A percentile compares a stretch with the other conserved stretches of the same genome.
These are phyloP conservation scores for Anas capensis DNA, from an alignment of 2,797 vertebrate species.

Conservation along the genomic window DNA sequence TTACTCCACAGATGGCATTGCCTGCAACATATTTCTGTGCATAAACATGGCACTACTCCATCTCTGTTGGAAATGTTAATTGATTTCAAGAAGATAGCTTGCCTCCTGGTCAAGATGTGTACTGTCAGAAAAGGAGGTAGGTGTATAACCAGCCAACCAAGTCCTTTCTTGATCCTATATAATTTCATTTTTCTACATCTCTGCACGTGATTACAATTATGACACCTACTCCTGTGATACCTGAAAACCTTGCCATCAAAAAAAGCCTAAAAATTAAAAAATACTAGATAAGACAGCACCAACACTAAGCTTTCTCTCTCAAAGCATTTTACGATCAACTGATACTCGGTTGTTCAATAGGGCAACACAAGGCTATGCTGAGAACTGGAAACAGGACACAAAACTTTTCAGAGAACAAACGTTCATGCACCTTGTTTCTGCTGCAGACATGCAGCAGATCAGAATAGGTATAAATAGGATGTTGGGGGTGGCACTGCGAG, in stretches of 20 bases:
- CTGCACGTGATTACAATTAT: not conserved
- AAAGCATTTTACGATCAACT: not conserved
- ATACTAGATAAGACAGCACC: not conserved
- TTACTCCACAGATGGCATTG: constrained; percentile 63
- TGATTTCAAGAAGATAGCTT: constrained; percentile 57
- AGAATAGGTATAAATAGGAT: not conserved
- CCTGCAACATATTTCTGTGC: constrained; percentile 54
- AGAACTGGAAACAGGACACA: not conserved
- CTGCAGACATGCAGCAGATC: not conserved
- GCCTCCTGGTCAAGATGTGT: constrained; percentile 52
- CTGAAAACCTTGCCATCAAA: not conserved
- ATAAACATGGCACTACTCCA: constrained; percentile 58
- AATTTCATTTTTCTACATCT: not conserved
- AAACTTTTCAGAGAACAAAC: not conserved
- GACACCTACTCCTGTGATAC: not conserved
- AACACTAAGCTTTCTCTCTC: not conserved
- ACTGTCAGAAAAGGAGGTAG: constrained; percentile 35
- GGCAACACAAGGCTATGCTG: not conserved
- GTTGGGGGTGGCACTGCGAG: not conserved
- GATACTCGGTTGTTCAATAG: not conserved
- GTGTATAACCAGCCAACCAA: not conserved
- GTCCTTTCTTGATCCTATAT: not conserved
- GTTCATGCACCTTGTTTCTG: not conserved
- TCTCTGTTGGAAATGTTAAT: constrained; percentile 65
- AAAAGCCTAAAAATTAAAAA: no score